These are phyloP conservation scores for Caenorhabditis wallacei DNA, from an alignment of 2,888 invertebrate species.

Conservation along the genomic window DNA sequence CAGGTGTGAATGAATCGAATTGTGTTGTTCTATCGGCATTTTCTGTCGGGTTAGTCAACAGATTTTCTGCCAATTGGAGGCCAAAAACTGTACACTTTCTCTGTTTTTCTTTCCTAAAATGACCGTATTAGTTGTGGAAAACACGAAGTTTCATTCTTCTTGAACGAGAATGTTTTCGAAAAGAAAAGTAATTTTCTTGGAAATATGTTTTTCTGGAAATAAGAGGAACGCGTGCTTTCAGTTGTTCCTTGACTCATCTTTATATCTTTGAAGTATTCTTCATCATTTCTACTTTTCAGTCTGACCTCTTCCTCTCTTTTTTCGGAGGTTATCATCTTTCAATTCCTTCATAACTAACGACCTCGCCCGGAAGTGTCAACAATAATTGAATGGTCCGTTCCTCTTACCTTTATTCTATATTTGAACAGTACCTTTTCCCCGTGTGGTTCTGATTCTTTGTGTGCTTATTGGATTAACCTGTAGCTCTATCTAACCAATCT, in stretches of 20 bases:
- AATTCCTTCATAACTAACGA: conserved; percentile 24
- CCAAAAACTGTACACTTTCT: background rate
- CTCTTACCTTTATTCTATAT: conserved; percentile 41
- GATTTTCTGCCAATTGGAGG: conserved; percentile 11
- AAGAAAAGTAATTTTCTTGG: conserved; percentile 7
- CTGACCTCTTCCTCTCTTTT: background rate
- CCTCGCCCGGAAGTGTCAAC: conserved; percentile 62
- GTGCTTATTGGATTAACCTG: conserved; percentile 58
- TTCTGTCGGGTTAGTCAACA: background rate
- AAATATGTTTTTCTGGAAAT: conserved; percentile 10
- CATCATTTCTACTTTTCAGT: background rate
- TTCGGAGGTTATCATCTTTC: conserved; percentile 47
- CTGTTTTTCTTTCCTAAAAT: background rate
- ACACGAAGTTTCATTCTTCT: background rate
- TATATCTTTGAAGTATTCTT: background rate
- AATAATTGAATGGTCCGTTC: conserved; percentile 59
- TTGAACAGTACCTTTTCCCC: conserved; percentile 49
- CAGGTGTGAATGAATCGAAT: conserved; percentile 46
- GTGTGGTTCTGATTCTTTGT: conserved; percentile 23
- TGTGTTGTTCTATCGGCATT: conserved; percentile 18
- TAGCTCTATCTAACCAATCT: conserved; percentile 31
- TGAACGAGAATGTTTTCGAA: background rate
- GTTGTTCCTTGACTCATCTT: background rate
- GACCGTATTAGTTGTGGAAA: background rate
- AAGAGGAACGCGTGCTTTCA: background rate